phyloP scores from a whole-genome alignment of 2,888 invertebrate genomes.

The Conomelus anceps region DNA sequence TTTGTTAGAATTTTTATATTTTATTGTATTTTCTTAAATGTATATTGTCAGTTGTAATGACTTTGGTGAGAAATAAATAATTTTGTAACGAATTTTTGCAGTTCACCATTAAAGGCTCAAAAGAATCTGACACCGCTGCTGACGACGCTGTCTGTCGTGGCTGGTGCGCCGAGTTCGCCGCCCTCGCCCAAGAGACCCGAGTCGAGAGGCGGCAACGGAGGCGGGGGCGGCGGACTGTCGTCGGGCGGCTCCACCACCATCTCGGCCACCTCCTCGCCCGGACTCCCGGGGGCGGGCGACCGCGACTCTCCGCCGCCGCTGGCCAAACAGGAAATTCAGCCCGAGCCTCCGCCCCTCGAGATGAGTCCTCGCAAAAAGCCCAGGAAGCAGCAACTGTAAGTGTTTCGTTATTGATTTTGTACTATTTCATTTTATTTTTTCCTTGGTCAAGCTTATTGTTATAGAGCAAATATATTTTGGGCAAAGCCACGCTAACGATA shows the following conservation, averaged over 20 bases:
- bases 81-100: slow-evolving; percentile 33
- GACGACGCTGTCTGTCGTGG: slow-evolving; percentile 36
- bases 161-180: slow-evolving; percentile 30
- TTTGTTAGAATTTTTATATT: too few relatives aligned
- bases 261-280: slow-evolving; percentile 78
- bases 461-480: too few relatives aligned
- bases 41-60: too few relatives aligned
- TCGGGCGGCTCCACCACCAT: slow-evolving; percentile 76
- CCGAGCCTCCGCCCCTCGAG: slow-evolving; percentile 45
- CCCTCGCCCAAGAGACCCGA: slow-evolving; percentile 29
- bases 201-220: slow-evolving; percentile 29
- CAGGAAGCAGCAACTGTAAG: slow-evolving; percentile 80
- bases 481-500: too few relatives aligned
- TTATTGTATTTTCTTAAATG: too few relatives aligned
- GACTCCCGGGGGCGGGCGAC: slow-evolving; percentile 46
- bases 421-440: not conserved
- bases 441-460: too few relatives aligned
- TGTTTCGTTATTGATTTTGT: slow-evolving; percentile 29
- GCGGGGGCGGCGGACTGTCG: slow-evolving; percentile 32
- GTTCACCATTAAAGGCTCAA: slow-evolving; percentile 56
- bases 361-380: slow-evolving; percentile 86
- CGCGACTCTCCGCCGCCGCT: slow-evolving; percentile 29
- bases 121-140: slow-evolving; percentile 51
- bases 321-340: slow-evolving; percentile 17
- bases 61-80: too few relatives aligned